phyloP scores from a whole-genome alignment of 2,797 vertebrate species.

The Bovichtus variegatus region DNA sequence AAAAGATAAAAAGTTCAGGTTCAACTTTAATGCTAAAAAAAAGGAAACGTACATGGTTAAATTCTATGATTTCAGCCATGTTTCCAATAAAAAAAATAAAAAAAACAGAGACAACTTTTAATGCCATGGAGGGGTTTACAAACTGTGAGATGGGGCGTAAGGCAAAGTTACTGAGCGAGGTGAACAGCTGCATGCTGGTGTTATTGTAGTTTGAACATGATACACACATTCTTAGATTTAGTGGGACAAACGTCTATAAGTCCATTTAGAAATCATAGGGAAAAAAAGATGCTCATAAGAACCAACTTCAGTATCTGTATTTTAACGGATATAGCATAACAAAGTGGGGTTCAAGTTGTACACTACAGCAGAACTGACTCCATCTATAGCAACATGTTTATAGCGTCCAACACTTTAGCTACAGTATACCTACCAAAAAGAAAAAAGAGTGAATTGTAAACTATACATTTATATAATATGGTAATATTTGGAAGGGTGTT shows the following conservation, averaged over 20 bases:
- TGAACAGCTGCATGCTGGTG: not conserved
- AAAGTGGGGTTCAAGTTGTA: not conserved
- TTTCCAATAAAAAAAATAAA: too few species aligned
- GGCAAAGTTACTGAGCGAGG: not conserved
- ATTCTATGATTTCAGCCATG: not conserved
- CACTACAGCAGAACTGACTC: not conserved
- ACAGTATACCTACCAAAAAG: too few species aligned
- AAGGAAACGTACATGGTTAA: not conserved
- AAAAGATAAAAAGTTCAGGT: constrained; percentile 18
- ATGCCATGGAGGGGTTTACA: too few species aligned
- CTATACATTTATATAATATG: not conserved
- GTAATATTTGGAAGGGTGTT: not conserved
- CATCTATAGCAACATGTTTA: not conserved
- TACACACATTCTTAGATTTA: not conserved
- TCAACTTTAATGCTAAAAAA: constrained; percentile 4
- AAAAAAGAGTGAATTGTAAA: too few species aligned
- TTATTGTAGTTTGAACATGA: not conserved
- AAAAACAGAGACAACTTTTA: too few species aligned
- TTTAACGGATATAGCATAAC: too few species aligned
- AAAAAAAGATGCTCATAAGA: not conserved
- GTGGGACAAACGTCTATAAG: not conserved
- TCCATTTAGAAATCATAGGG: not conserved
- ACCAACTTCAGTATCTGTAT: too few species aligned
- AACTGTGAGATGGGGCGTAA: too few species aligned
- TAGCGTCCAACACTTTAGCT: too few species aligned